A percentile compares a stretch with the other conserved stretches of the same genome.
These are phyloP conservation scores for Asarcornis scutulata DNA, from an alignment of 2,113 vertebrate genomes.

Conservation along the genomic window DNA sequence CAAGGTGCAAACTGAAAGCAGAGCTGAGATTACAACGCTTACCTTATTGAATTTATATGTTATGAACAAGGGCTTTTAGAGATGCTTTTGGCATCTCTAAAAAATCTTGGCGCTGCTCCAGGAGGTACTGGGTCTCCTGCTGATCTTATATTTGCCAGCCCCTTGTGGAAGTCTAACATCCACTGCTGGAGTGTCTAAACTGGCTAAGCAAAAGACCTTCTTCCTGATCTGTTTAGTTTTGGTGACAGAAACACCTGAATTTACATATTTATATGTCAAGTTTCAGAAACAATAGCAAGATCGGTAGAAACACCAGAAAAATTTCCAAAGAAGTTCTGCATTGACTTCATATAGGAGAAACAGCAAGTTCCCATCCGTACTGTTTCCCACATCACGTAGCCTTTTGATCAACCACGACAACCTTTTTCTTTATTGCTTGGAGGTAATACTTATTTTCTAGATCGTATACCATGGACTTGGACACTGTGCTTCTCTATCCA, in stretches of 20 bases:
- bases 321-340: background rate
- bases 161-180: background rate
- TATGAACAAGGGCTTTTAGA: background rate
- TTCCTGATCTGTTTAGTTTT: background rate
- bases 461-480: background rate
- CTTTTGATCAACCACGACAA: background rate
- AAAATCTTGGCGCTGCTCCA: background rate
- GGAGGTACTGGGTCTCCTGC: background rate
- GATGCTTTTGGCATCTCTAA: background rate
- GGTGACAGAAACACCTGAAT: background rate
- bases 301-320: background rate
- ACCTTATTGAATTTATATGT: background rate
- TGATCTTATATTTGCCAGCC: background rate
- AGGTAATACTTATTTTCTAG: background rate
- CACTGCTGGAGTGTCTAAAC: background rate
- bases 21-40: background rate
- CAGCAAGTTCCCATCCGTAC: background rate
- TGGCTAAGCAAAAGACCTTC: background rate
- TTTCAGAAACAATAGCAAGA: background rate
- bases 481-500: background rate
- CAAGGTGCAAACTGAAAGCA: background rate
- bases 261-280: background rate
- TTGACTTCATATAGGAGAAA: background rate
- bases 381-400: background rate
- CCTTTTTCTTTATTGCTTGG: background rate